Conservation (phyloP, 1,140 invertebrate genomes). For the Drosophila lowei region DNA sequence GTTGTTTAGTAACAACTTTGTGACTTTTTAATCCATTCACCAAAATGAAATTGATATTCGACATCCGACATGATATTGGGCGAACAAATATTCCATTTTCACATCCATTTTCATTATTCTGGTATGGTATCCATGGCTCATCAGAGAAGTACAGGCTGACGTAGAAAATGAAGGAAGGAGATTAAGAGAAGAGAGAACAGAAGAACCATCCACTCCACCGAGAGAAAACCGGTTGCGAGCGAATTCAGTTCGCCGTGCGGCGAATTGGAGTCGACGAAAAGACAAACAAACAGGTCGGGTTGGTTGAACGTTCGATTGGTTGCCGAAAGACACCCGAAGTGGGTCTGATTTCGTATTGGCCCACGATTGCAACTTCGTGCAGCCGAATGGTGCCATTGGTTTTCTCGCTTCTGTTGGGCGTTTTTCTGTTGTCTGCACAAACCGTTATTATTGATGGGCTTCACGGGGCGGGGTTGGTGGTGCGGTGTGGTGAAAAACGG, state of each 20-base stretch:
- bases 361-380: constrained; percentile 10
- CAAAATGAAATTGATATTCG: too few species aligned
- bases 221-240: constrained; percentile 42
- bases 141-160: neutral
- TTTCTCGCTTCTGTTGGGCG: constrained; percentile 19
- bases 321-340: constrained; percentile 15
- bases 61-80: too few species aligned
- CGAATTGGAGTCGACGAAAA: constrained; percentile 25
- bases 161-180: constrained; percentile 43
- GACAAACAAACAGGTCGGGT: constrained; percentile 21
- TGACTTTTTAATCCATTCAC: too few species aligned
- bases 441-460: too few species aligned
- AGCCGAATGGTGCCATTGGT: constrained; percentile 2
- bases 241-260: constrained; percentile 28
- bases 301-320: constrained; percentile 18
- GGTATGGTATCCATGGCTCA: too few species aligned
- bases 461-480: too few species aligned
- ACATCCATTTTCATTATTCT: too few species aligned
- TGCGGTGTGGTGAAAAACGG: too few species aligned
- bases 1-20: too few species aligned
- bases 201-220: constrained; percentile 6
- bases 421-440: too few species aligned
- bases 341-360: constrained; percentile 13
- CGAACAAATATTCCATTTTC: too few species aligned
- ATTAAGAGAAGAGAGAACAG: constrained; percentile 4